phyloP scores from a whole-genome alignment of 2,113 vertebrate genomes.

The Hippoglossus stenolepis region DNA sequence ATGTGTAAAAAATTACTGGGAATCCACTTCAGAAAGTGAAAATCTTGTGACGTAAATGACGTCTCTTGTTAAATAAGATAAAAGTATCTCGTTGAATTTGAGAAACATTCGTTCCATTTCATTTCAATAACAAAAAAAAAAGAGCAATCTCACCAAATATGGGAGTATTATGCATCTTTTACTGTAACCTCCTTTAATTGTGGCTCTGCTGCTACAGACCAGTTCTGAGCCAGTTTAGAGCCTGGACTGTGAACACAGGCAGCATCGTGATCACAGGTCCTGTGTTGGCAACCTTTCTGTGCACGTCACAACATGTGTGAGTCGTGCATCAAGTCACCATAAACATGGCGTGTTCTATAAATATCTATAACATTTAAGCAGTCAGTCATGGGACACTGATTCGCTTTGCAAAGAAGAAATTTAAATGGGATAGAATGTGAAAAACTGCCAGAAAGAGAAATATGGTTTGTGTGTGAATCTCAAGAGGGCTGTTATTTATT shows the following conservation, averaged over 20 bases:
- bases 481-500: background rate
- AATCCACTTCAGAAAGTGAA: no score
- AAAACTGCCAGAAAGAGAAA: background rate
- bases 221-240: background rate
- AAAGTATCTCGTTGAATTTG: no score
- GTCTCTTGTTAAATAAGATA: no score
- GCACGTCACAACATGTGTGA: constrained; percentile 10
- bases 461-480: background rate
- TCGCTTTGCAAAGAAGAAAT: constrained; percentile 4
- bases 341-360: background rate
- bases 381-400: background rate
- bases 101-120: no score
- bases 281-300: background rate
- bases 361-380: background rate
- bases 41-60: no score
- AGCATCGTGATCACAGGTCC: background rate
- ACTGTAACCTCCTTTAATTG: constrained; percentile 20
- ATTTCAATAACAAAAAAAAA: no score
- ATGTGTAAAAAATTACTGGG: no score
- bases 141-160: no score
- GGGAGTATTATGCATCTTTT: background rate
- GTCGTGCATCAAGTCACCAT: constrained; percentile 10
- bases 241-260: background rate
- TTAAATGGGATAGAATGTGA: background rate
- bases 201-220: background rate